phyloP scores from a whole-genome alignment of 2,888 invertebrate species.

The Prosopocoilus inquinatus region DNA sequence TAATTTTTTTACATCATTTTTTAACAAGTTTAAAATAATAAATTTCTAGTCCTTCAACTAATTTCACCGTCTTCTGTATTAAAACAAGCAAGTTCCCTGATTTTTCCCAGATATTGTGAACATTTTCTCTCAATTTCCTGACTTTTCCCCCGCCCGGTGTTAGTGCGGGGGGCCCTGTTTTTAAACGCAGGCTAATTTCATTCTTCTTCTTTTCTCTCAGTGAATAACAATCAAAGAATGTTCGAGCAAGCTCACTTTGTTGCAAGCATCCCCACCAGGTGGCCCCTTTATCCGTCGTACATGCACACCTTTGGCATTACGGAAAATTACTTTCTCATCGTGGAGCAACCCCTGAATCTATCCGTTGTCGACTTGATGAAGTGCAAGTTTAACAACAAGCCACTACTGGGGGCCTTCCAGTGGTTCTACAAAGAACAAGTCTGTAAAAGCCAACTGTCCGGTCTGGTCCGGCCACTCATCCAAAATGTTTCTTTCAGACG shows the following conservation, averaged over 20 bases:
- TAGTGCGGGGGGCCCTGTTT: too few species aligned
- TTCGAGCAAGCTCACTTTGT: conserved; percentile 62
- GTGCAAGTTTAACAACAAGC: conserved; percentile 62
- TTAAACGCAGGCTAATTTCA: too few species aligned
- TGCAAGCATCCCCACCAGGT: conserved; percentile 69
- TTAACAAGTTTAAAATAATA: too few species aligned
- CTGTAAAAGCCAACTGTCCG: background rate
- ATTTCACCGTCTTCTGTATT: too few species aligned
- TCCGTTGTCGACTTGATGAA: conserved; percentile 63
- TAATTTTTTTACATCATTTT: too few species aligned
- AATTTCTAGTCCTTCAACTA: too few species aligned
- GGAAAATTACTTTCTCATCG: conserved; percentile 80
- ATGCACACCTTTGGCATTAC: conserved; percentile 93
- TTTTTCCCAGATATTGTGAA: too few species aligned
- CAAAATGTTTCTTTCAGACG: conserved; percentile 48
- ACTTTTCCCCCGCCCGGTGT: too few species aligned
- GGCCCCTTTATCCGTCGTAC: conserved; percentile 81
- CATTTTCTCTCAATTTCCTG: too few species aligned
- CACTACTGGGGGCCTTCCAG: conserved; percentile 65
- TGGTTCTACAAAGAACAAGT: conserved; percentile 76
- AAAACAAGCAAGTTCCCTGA: too few species aligned
- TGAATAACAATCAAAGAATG: background rate
- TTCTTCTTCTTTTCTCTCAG: background rate
- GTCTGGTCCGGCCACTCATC: conserved; percentile 6
- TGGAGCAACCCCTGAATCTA: conserved; percentile 84